Evolutionary conservation across 2,113 vertebrate species (phyloP).

Genomic region (Pandion haliaetus): DNA sequence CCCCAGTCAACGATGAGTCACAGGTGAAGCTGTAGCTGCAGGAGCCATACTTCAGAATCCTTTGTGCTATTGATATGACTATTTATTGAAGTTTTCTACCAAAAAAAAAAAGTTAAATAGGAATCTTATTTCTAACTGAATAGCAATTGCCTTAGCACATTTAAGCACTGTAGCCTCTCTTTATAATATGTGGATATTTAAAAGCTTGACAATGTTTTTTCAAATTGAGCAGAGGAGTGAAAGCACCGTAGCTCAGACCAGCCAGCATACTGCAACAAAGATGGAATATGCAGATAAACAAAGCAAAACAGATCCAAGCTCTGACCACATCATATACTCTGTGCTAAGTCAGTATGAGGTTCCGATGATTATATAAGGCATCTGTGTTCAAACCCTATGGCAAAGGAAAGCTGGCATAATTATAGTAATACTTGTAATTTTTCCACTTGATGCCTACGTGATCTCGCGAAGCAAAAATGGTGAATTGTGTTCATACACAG

Average conservation of each 20-base stretch:
- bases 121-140: neutral
- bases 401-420: conserved; percentile 20
- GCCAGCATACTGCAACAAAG: neutral
- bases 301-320: neutral
- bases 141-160: neutral
- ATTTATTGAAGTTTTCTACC: neutral
- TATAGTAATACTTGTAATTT: conserved; percentile 5
- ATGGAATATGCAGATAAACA: neutral
- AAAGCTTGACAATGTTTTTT: neutral
- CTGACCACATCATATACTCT: neutral
- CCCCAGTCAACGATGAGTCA: neutral
- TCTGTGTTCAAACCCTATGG: conserved; percentile 26
- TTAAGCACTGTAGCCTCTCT: neutral
- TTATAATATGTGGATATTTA: neutral
- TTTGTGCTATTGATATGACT: neutral
- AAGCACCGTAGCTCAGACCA: neutral
- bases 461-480: neutral
- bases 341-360: neutral
- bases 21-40: neutral
- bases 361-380: conserved; percentile 22
- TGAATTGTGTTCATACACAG: neutral
- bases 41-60: neutral
- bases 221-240: neutral
- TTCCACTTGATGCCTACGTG: conserved; percentile 7
- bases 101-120: neutral